Conservation (phyloP, 2,797 vertebrate species). For the Anniella stebbinsi region DNA sequence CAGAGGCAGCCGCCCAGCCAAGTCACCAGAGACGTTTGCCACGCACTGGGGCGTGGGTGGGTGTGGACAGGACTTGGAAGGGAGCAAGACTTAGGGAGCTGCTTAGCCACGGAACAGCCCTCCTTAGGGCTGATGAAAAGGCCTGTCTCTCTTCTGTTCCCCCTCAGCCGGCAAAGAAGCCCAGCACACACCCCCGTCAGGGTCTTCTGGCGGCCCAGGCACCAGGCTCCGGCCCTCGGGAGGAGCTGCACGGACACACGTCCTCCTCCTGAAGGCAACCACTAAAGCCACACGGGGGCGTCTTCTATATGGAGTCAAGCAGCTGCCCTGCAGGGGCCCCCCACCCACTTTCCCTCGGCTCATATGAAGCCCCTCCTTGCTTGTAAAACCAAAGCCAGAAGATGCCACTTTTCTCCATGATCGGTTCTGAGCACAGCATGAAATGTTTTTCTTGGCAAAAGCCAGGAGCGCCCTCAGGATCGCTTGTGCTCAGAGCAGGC, state of each 20-base stretch:
- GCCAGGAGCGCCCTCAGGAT: accelerated
- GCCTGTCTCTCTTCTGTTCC: not conserved
- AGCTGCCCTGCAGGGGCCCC: not conserved
- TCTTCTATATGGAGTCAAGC: not conserved
- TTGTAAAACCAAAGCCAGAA: not conserved
- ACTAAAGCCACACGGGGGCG: not conserved
- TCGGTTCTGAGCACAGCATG: not conserved
- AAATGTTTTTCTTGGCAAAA: not conserved
- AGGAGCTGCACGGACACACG: not conserved
- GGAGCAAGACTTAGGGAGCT: not conserved
- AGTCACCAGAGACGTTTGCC: not conserved
- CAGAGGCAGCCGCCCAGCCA: not conserved
- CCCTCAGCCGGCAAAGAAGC: too few relatives aligned
- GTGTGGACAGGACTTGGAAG: accelerated
- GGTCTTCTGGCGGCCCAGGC: not conserved
- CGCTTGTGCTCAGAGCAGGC: not conserved
- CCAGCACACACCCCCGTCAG: not conserved
- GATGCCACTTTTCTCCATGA: not conserved
- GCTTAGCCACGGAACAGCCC: not conserved
- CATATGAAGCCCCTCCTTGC: not conserved
- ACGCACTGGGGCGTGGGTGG: not conserved
- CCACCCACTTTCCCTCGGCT: not conserved
- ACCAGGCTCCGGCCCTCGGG: too few relatives aligned
- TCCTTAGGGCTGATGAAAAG: not conserved
- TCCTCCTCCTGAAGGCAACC: not conserved